A percentile compares a stretch with the other conserved stretches of the same genome.
phyloP scores from a whole-genome alignment of 2,797 vertebrate species.

The Sebastes wilsoni region DNA sequence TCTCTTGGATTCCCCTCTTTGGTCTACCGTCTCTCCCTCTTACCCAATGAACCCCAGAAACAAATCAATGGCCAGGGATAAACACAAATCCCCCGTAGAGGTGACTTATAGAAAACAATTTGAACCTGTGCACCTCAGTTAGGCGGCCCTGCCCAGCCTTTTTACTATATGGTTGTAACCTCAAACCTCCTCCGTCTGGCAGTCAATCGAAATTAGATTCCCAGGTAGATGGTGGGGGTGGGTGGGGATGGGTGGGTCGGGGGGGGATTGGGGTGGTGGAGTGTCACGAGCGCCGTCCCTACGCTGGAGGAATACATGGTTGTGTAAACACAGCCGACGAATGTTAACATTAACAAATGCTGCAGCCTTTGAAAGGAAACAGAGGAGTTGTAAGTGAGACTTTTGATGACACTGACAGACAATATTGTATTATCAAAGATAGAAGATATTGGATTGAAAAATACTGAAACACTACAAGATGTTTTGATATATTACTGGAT shows the following conservation, averaged over 20 bases:
- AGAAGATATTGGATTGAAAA: not conserved
- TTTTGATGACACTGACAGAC: not conserved
- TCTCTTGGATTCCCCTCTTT: slow-evolving; percentile 52
- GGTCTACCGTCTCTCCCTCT: slow-evolving; percentile 47
- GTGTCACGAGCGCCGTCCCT: slow-evolving; percentile 40
- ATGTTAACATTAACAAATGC: slow-evolving; percentile 34
- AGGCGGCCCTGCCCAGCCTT: slow-evolving; percentile 57
- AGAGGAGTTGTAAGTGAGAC: not conserved
- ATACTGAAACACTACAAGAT: not conserved
- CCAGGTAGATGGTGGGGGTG: slow-evolving; percentile 49
- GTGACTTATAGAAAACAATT: slow-evolving; percentile 83
- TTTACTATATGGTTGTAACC: slow-evolving; percentile 75
- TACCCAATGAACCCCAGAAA: slow-evolving; percentile 68
- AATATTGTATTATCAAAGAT: not conserved
- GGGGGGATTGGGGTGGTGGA: slow-evolving; percentile 12
- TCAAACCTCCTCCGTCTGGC: slow-evolving; percentile 74
- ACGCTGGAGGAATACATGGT: slow-evolving; percentile 50
- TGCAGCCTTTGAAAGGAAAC: slow-evolving; percentile 28
- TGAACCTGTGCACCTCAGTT: slow-evolving; percentile 71
- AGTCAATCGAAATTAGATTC: slow-evolving; percentile 80
- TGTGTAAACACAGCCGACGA: slow-evolving; percentile 56
- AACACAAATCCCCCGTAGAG: slow-evolving; percentile 78
- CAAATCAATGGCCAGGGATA: slow-evolving; percentile 80
- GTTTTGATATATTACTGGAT: slow-evolving; percentile 25
- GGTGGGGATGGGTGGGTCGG: not conserved